Percentiles rank a stretch among this genome's conserved stretches.
These are phyloP conservation scores for Lobophora halterata DNA, from an alignment of 2,888 invertebrate genomes.

Conservation along the genomic window DNA sequence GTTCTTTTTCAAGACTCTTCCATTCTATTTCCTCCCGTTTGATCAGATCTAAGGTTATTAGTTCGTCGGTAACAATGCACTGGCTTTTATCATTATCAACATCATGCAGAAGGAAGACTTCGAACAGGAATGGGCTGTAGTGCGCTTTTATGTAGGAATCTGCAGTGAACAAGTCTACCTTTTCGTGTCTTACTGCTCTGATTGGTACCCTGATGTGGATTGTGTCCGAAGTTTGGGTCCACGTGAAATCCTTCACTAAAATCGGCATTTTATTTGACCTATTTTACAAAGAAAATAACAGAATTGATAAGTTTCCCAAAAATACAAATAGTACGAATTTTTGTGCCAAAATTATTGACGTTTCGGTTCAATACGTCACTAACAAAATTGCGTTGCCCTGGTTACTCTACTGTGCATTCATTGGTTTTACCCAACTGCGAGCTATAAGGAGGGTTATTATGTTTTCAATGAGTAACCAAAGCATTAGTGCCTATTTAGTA, in stretches of 20 bases:
- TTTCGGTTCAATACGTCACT: not conserved
- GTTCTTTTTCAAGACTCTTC: conserved; percentile 78
- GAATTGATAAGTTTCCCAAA: not conserved
- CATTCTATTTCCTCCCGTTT: conserved; percentile 81
- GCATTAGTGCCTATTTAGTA: too few relatives aligned
- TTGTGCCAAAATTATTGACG: too few relatives aligned
- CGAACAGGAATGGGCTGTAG: conserved; percentile 87
- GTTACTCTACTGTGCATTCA: conserved; percentile 8
- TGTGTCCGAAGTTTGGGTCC: conserved; percentile 85
- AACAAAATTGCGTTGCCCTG: conserved; percentile 21
- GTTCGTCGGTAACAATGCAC: conserved; percentile 82
- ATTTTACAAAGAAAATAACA: not conserved
- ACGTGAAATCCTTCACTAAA: conserved; percentile 86
- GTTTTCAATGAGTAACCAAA: too few relatives aligned
- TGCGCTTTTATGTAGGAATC: conserved; percentile 87
- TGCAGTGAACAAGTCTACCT: conserved; percentile 85
- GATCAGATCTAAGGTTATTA: conserved; percentile 83
- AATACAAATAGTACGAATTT: too few relatives aligned
- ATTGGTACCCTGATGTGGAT: conserved; percentile 85
- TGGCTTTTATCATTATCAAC: conserved; percentile 83
- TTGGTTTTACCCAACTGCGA: not conserved
- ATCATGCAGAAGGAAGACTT: conserved; percentile 83
- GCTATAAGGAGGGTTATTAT: too few relatives aligned
- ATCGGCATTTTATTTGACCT: conserved; percentile 83
- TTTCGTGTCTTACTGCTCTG: conserved; percentile 81